A percentile compares a stretch with the other conserved stretches of the same genome.
phyloP scores from a whole-genome alignment of 1,140 invertebrate species.

The Galendromus occidentalis region DNA sequence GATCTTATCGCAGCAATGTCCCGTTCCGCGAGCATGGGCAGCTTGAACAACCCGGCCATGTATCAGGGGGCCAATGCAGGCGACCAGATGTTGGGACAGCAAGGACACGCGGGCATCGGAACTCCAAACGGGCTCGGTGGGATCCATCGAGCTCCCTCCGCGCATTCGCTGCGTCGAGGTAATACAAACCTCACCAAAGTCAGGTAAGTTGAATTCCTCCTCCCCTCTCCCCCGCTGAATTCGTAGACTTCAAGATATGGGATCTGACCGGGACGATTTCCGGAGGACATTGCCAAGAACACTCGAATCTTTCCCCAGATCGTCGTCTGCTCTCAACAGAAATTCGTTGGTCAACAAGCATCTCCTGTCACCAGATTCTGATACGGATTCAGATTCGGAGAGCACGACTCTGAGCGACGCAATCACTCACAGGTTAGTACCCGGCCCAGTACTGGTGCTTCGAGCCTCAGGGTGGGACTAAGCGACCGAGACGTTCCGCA shows the following conservation, averaged over 20 bases:
- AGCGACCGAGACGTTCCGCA: no score
- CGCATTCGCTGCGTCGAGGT: not conserved
- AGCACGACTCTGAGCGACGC: conserved; percentile 4
- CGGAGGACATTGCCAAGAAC: not conserved
- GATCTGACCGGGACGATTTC: no score
- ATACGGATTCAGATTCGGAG: not conserved
- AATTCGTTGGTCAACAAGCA: conserved; percentile 7
- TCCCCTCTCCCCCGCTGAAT: no score
- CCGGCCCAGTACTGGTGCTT: not conserved
- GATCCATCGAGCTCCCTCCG: not conserved
- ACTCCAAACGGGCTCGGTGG: not conserved
- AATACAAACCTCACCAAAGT: conserved; percentile 10
- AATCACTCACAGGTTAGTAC: not conserved
- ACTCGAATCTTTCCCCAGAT: not conserved
- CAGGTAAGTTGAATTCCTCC: not conserved
- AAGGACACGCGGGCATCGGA: not conserved
- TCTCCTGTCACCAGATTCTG: not conserved
- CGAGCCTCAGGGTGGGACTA: no score
- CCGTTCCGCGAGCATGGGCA: conserved; percentile 2
- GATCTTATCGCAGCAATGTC: conserved; percentile 2
- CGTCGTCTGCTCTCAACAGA: not conserved
- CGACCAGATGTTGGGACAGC: not conserved
- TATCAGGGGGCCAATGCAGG: not conserved
- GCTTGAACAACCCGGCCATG: not conserved
- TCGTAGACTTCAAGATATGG: no score